phyloP scores from a whole-genome alignment of 1,140 invertebrate genomes.

The Drosophila nasuta region DNA sequence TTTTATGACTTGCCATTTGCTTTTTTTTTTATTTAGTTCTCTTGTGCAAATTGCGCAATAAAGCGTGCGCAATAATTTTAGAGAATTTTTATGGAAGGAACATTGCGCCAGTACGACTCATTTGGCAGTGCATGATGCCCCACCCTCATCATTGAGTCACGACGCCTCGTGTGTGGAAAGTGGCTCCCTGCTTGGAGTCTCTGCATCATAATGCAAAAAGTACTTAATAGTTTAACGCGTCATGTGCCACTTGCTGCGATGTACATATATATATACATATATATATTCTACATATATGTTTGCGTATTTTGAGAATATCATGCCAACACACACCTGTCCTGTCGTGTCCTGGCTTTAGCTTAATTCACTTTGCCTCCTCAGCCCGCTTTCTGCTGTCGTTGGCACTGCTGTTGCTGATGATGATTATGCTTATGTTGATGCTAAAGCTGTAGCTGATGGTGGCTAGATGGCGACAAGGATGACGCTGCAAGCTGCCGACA shows the following conservation, averaged over 20 bases:
- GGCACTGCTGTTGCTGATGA: slow-evolving; percentile 25
- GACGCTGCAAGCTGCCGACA: slow-evolving; percentile 28
- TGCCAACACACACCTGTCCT: slow-evolving; percentile 31
- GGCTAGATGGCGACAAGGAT: slow-evolving; percentile 36
- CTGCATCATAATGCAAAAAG: slow-evolving; percentile 39
- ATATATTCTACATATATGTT: slow-evolving; percentile 10
- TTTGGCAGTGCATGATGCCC: slow-evolving; percentile 2
- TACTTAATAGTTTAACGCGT: slow-evolving; percentile 76
- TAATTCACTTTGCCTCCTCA: slow-evolving; percentile 37
- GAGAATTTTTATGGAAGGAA: not conserved
- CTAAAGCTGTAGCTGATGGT: slow-evolving; percentile 23
- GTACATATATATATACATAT: not conserved
- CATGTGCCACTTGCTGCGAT: slow-evolving; percentile 53
- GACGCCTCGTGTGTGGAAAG: slow-evolving; percentile 2
- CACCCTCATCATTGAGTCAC: slow-evolving; percentile 10
- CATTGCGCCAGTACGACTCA: slow-evolving; percentile 1
- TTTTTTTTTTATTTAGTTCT: no score
- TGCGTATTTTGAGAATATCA: slow-evolving; percentile 36
- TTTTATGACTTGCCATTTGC: not conserved
- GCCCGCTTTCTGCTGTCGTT: not conserved
- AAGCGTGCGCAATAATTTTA: slow-evolving; percentile 1
- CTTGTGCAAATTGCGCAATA: not conserved
- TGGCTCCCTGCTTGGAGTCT: not conserved
- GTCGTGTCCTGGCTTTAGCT: slow-evolving; percentile 31
- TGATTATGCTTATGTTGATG: slow-evolving; percentile 31